Conservation (phyloP, 2,113 vertebrate species). For the Megatriorchis doriae region DNA sequence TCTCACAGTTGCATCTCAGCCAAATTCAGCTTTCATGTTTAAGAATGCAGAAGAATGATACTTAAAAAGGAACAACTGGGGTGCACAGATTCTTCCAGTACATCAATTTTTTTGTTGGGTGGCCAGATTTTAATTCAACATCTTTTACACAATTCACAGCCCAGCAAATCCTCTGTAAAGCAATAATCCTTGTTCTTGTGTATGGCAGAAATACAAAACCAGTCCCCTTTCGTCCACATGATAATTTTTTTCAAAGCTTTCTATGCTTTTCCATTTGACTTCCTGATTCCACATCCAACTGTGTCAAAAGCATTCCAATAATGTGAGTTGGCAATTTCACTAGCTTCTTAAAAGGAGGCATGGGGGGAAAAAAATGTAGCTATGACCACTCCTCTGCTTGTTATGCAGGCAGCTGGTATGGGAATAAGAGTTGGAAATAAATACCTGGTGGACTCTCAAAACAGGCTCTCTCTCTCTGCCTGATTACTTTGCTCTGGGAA, state of each 20-base stretch:
- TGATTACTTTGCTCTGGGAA: neutral
- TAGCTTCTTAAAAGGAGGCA: neutral
- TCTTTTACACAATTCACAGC: neutral
- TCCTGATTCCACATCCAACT: neutral
- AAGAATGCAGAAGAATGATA: neutral
- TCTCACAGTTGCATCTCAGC: neutral
- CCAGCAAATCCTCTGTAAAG: neutral
- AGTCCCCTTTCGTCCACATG: neutral
- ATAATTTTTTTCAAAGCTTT: neutral
- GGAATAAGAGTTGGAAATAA: neutral
- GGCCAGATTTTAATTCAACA: neutral
- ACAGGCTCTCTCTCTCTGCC: neutral
- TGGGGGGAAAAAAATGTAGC: neutral
- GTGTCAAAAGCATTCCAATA: neutral
- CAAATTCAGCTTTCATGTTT: neutral
- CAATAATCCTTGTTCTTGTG: neutral
- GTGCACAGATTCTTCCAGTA: neutral
- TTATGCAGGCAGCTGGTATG: neutral
- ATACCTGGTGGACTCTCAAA: slow-evolving; percentile 19
- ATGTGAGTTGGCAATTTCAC: neutral
- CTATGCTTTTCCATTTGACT: neutral
- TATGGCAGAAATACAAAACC: neutral
- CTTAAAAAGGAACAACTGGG: neutral
- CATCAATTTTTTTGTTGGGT: neutral
- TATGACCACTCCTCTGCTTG: neutral